These are phyloP conservation scores for Drosophila arawakana DNA, from an alignment of 1,140 invertebrate genomes.

Conservation along the genomic window DNA sequence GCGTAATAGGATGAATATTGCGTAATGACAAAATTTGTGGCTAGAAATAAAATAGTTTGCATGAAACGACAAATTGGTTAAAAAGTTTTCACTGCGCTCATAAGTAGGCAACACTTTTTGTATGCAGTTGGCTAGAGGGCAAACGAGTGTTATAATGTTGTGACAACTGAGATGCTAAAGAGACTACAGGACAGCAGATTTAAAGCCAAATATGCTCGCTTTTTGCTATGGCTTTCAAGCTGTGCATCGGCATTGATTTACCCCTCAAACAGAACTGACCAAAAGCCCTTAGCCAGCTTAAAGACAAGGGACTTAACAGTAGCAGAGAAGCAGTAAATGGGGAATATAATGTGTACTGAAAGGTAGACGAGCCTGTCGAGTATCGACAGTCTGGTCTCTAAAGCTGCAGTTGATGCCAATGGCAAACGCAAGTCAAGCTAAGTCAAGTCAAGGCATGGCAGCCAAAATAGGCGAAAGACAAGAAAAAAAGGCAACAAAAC, in stretches of 20 bases:
- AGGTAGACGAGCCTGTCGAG: background rate
- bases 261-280: conserved; percentile 33
- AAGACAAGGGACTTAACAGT: conserved; percentile 35
- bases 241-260: conserved; percentile 44
- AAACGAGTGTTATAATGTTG: background rate
- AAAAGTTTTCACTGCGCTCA: background rate
- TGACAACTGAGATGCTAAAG: background rate
- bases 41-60: conserved; percentile 10
- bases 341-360: background rate
- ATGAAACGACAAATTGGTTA: conserved; percentile 17
- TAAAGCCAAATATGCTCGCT: conserved; percentile 1
- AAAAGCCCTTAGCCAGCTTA: conserved; percentile 40
- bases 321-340: background rate
- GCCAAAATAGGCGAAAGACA: conserved; percentile 25
- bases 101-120: conserved; percentile 34
- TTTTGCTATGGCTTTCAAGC: background rate
- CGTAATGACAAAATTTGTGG: conserved; percentile 45
- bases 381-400: conserved; percentile 4
- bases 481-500: conserved; percentile 30
- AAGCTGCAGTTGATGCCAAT: conserved; percentile 22
- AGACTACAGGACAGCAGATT: background rate
- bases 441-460: conserved; percentile 30
- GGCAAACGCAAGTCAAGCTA: conserved; percentile 37
- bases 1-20: conserved; percentile 38
- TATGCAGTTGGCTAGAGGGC: background rate